Evolutionary conservation across 1,140 invertebrate species (phyloP), one percentile per base, ranked within the genome.

Genomic region (Caenorhabditis latens): DNA sequence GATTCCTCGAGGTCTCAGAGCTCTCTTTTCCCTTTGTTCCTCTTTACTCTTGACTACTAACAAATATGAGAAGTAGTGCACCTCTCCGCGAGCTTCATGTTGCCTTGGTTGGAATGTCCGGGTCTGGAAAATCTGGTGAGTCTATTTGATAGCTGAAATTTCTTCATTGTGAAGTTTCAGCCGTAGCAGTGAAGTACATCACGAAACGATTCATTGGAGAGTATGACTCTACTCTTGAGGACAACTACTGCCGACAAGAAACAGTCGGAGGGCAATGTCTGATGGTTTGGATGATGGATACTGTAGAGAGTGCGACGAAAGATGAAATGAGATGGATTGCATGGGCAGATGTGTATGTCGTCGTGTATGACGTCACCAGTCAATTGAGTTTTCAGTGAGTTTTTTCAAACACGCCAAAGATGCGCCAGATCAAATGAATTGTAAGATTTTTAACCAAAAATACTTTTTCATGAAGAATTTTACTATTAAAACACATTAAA

Each of bases 121-220:
- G 93, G 16, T 91, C 91, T 19, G 93, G 93, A 21, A 93, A 93
- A 90, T 93, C 93, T 85, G 93, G 93, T 93, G 83, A 82, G 90
- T 89, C 57, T 57, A 2, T 24, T 84, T 55, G 16, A 40, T 24
- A 19, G 43, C 43, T 90, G 65, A 84, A 58, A 42, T 82, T 57
- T 67, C 42, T 93, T 91, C 46, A 86, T 79, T 63, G 85, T 42
- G 58, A 83, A 61, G 40, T 43, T 61, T 14, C 91, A 94, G 93
- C 93, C 13, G 87, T 94, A 24, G 93, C 93, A n/a, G 93, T 94
- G 14, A 93, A 93, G 85, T 94, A 93, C 79, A 93, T 94, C 6
- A 94, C 93, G 13, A 91, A 90, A 86, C 87, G 93, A 46, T 94
- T 94, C 86, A 94, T 94, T 85, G 93, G 93, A 91, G 93, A 94